Percentiles rank a stretch among this genome's conserved stretches.
Evolutionary conservation across 2,797 vertebrate genomes (phyloP).

Genomic region (Coreius guichenoti): DNA sequence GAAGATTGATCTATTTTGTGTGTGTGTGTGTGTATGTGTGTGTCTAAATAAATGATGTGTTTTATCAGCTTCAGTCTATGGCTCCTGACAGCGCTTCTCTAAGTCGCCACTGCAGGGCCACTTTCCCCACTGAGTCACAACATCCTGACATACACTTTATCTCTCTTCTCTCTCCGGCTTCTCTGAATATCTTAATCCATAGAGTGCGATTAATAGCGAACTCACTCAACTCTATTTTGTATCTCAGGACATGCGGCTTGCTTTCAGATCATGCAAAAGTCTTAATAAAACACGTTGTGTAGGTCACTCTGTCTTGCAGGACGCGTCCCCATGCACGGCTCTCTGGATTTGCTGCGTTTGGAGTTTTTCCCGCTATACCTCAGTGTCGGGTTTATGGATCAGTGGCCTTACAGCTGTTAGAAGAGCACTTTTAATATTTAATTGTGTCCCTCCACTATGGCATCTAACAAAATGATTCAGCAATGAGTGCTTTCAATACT

Average conservation of each 20-base stretch:
- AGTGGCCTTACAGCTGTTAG: constrained; percentile 72
- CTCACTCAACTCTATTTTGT: not conserved
- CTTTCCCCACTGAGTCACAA: constrained; percentile 33
- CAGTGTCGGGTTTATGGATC: constrained; percentile 75
- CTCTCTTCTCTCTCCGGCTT: constrained; percentile 3
- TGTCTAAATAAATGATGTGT: constrained; percentile 45
- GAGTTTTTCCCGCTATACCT: constrained; percentile 45
- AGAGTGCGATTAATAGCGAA: constrained; percentile 19
- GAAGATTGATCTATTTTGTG: constrained; percentile 20
- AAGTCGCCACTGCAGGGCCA: constrained; percentile 43
- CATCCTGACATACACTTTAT: constrained; percentile 25
- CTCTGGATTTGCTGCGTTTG: constrained; percentile 46
- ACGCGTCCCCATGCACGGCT: not conserved
- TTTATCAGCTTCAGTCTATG: constrained; percentile 42
- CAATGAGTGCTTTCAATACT: not conserved
- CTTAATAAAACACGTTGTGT: constrained; percentile 19
- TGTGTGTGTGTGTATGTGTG: constrained; percentile 9
- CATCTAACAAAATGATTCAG: not conserved
- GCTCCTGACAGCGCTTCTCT: constrained; percentile 35
- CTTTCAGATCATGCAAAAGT: constrained; percentile 13
- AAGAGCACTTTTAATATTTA: constrained; percentile 74
- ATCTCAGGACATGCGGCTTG: not conserved
- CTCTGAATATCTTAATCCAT: constrained; percentile 32
- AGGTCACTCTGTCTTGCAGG: constrained; percentile 16
- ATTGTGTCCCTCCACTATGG: constrained; percentile 62